Conservation (phyloP, 2,797 vertebrate species). For the Platalea minor region DNA sequence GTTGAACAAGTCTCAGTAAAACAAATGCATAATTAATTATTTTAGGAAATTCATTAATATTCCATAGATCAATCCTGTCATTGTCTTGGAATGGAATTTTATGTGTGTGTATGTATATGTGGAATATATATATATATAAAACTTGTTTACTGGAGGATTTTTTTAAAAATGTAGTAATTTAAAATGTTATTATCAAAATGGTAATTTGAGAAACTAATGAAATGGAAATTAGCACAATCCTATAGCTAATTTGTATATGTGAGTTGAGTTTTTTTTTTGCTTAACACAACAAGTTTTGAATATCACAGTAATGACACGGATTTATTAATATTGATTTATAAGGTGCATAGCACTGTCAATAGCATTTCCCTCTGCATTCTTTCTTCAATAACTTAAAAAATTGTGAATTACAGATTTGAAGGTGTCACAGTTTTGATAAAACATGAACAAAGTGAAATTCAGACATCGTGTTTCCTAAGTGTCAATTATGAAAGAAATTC, state of each 20-base stretch:
- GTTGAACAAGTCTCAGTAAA: neutral
- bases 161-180: neutral
- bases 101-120: neutral
- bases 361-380: conserved; percentile 11
- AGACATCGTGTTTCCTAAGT: neutral
- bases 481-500: neutral
- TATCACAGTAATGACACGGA: neutral
- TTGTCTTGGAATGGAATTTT: neutral
- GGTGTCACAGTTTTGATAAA: conserved; percentile 16
- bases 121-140: neutral
- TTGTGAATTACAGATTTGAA: conserved; percentile 26
- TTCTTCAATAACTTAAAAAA: conserved; percentile 42
- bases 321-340: conserved; percentile 56
- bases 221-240: neutral
- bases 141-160: accelerated
- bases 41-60: neutral
- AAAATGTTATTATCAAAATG: neutral
- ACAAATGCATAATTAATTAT: neutral
- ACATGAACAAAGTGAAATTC: neutral
- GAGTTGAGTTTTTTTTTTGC: neutral
- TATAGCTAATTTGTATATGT: neutral
- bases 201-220: neutral
- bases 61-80: neutral
- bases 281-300: neutral
- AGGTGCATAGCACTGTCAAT: neutral